Conservation (phyloP, 2,888 invertebrate genomes). For the Pycnomerus fuliginosus region DNA sequence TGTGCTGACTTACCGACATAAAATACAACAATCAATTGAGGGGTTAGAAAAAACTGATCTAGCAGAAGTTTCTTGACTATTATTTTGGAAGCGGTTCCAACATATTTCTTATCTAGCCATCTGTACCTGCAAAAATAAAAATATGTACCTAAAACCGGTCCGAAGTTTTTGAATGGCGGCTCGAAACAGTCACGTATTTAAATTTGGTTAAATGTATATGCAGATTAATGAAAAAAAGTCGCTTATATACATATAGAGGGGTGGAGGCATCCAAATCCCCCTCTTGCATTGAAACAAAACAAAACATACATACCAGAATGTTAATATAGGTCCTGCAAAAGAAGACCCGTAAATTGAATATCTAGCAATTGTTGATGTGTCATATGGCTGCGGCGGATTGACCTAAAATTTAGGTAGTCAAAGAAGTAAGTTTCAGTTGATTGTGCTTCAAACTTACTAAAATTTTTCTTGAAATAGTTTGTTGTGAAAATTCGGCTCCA, state of each 20-base stretch:
- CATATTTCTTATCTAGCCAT: conserved; percentile 70
- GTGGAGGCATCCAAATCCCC: too few relatives aligned
- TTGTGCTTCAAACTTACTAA: conserved; percentile 56
- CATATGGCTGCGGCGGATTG: conserved; percentile 50
- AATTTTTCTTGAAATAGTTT: conserved; percentile 66
- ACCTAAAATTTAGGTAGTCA: conserved; percentile 32
- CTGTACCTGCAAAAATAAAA: conserved; percentile 68
- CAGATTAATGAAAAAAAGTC: too few relatives aligned
- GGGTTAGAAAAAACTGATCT: conserved; percentile 78
- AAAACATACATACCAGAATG: conserved; percentile 57
- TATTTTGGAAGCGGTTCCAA: conserved; percentile 63
- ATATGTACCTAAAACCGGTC: too few relatives aligned
- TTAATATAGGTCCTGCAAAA: conserved; percentile 62
- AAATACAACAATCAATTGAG: conserved; percentile 68
- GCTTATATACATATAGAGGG: neutral
- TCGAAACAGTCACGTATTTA: too few relatives aligned
- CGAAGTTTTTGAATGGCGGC: too few relatives aligned
- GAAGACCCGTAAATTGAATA: conserved; percentile 63
- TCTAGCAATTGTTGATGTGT: conserved; percentile 57
- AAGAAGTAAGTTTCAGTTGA: neutral
- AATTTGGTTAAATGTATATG: too few relatives aligned
- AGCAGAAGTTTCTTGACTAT: conserved; percentile 69
- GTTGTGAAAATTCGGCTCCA: conserved; percentile 79
- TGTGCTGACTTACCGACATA: conserved; percentile 62
- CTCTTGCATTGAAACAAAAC: conserved; percentile 19